phyloP scores from a whole-genome alignment of 2,888 invertebrate genomes.

The Drosophila kanekoi region DNA sequence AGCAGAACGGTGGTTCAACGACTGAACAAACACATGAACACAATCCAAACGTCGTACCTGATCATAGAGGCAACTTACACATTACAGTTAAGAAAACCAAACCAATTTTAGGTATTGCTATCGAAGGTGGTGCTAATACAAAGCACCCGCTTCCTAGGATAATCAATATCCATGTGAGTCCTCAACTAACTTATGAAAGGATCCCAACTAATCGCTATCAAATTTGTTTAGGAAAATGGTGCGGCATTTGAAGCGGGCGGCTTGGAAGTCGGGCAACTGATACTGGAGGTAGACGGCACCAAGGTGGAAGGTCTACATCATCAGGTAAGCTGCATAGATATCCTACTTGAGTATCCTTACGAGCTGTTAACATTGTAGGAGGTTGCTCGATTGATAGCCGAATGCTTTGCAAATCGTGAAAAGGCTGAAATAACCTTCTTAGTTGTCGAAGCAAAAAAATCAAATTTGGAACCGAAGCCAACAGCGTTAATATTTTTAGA shows the following conservation, averaged over 20 bases:
- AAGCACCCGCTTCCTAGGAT: constrained; percentile 97
- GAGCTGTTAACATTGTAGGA: constrained; percentile 85
- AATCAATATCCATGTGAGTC: constrained; percentile 97
- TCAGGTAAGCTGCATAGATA: constrained; percentile 85
- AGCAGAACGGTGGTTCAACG: constrained; percentile 87
- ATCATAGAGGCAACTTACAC: constrained; percentile 94
- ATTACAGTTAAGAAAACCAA: constrained; percentile 97
- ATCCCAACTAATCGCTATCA: not conserved
- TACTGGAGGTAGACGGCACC: constrained; percentile 95
- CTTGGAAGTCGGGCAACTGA: constrained; percentile 96
- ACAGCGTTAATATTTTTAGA: constrained; percentile 95
- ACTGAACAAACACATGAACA: constrained; percentile 85
- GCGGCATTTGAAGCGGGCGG: constrained; percentile 97
- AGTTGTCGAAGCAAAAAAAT: constrained; percentile 96
- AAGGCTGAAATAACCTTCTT: constrained; percentile 96
- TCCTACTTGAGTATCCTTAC: no score
- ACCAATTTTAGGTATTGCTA: constrained; percentile 97
- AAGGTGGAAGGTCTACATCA: constrained; percentile 92
- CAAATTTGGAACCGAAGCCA: constrained; percentile 95
- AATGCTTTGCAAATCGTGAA: constrained; percentile 95
- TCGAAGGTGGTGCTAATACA: constrained; percentile 98
- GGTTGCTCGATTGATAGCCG: constrained; percentile 96
- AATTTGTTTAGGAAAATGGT: constrained; percentile 92
- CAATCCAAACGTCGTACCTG: constrained; percentile 90
- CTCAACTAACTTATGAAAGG: rapidly evolving